A percentile compares a stretch with the other conserved stretches of the same genome.
Conservation (phyloP, 1,140 invertebrate species). For the Periplaneta americana region DNA sequence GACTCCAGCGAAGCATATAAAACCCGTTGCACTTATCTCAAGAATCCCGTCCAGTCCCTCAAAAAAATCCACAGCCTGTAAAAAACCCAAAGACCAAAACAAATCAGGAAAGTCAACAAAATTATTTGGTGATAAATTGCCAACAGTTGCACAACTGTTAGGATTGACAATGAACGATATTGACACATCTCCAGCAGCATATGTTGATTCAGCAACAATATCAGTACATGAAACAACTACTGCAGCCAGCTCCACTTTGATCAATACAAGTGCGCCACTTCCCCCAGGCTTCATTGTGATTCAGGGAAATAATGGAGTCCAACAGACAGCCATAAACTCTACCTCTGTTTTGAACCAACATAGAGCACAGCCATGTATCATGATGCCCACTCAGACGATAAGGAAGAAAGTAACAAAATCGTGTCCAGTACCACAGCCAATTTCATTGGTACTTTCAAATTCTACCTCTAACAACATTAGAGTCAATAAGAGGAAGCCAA, state of each 20-base stretch:
- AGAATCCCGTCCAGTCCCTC: background rate
- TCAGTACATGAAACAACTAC: background rate
- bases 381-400: background rate
- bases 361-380: background rate
- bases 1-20: background rate
- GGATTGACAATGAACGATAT: slow-evolving; percentile 1
- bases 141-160: slow-evolving; percentile 4
- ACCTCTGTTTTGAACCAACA: background rate
- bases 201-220: background rate
- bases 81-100: background rate
- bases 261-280: background rate
- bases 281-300: background rate
- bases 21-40: background rate
- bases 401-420: background rate
- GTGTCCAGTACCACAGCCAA: background rate
- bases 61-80: background rate
- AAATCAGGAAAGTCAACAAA: background rate
- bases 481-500: background rate
- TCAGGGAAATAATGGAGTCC: background rate
- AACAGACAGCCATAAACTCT: background rate
- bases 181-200: background rate
- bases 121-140: background rate
- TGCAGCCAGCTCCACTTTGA: background rate
- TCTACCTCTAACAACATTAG: background rate
- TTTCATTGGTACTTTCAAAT: background rate